phyloP scores from a whole-genome alignment of 2,888 invertebrate genomes.

The Limnephilus auricula region DNA sequence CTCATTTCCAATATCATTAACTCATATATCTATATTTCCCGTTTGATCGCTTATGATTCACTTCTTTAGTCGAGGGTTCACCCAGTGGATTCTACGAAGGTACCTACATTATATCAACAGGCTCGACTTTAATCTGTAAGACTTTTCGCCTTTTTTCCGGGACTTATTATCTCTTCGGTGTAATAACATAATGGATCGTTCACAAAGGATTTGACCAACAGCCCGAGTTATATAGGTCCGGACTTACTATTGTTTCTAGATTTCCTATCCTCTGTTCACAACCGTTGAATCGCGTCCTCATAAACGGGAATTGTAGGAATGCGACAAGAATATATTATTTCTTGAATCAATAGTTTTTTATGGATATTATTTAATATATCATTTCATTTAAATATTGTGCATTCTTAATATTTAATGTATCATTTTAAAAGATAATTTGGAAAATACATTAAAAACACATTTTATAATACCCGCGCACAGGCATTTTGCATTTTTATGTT shows the following conservation, averaged over 20 bases:
- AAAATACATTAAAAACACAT: too few relatives aligned
- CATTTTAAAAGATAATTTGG: too few relatives aligned
- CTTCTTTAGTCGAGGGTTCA: too few relatives aligned
- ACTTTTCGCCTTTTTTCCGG: neutral
- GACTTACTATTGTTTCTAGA: neutral
- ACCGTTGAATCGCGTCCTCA: neutral
- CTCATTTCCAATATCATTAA: too few relatives aligned
- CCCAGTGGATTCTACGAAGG: too few relatives aligned
- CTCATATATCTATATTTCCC: too few relatives aligned
- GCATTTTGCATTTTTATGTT: too few relatives aligned
- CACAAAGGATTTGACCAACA: neutral
- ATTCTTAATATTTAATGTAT: too few relatives aligned
- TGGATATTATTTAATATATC: neutral
- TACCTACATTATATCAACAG: too few relatives aligned
- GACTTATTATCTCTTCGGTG: slow-evolving; percentile 7
- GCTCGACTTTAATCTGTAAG: neutral
- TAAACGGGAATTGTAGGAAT: neutral
- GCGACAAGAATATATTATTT: neutral
- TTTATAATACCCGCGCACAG: too few relatives aligned
- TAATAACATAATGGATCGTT: slow-evolving; percentile 31
- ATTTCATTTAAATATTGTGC: neutral
- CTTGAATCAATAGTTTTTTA: neutral
- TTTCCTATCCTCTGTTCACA: neutral
- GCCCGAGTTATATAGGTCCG: neutral
- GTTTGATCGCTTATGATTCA: too few relatives aligned